phyloP scores from a whole-genome alignment of 2,113 vertebrate genomes.

The Leptosomus discolor region DNA sequence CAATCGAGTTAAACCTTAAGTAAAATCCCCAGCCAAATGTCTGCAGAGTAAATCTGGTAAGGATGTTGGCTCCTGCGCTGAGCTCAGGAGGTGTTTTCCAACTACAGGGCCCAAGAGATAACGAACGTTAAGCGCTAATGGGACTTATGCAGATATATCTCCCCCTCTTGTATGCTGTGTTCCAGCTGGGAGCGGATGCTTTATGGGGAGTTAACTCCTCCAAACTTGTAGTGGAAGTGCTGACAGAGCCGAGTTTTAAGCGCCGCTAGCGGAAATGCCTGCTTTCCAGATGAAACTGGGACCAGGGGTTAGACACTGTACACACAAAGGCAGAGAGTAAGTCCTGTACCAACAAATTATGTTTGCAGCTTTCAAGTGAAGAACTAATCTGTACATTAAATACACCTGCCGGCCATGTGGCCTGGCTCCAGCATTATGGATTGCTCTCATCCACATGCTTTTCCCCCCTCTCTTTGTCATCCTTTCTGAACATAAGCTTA shows the following conservation, averaged over 20 bases:
- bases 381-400: neutral
- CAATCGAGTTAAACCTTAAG: slow-evolving; percentile 19
- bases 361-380: neutral
- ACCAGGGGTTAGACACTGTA: neutral
- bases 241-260: neutral
- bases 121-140: neutral
- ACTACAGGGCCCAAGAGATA: neutral
- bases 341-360: neutral
- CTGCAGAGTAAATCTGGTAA: slow-evolving; percentile 8
- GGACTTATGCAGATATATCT: neutral
- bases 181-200: slow-evolving; percentile 26
- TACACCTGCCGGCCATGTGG: neutral
- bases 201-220: slow-evolving; percentile 2
- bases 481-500: neutral
- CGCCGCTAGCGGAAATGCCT: neutral
- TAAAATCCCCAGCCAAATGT: slow-evolving; percentile 41
- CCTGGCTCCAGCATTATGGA: neutral
- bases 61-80: neutral
- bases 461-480: neutral
- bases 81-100: slow-evolving; percentile 33
- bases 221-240: neutral
- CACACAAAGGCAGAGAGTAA: neutral
- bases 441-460: neutral
- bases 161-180: neutral
- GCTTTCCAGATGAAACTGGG: neutral